Evolutionary conservation across 2,888 invertebrate species (phyloP), one percentile per base, ranked within the genome.

Genomic region (Zootermopsis nevadensis): DNA sequence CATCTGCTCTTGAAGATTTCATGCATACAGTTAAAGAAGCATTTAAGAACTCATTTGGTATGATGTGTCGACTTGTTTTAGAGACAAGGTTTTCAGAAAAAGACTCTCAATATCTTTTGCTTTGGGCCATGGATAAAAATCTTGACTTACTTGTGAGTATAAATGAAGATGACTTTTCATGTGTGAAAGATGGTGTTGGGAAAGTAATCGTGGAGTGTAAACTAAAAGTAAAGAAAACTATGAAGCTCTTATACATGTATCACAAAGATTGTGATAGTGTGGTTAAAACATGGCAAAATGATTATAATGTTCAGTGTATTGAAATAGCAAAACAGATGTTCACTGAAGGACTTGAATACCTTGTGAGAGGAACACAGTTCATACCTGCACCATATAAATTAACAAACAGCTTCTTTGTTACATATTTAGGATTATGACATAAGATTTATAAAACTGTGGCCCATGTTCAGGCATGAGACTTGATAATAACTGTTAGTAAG

Each of bases 41-140:
- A 86, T 90, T 91, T n/a, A 89, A 89, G 84, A 91, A 92, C 55
- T 91, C 91, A 77, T 90, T 92, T 84, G 89, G 91, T 0, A 90
- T 91, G 15, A 90, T 92, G 88, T 90, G 91, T 86, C 93, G 92
- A 88, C 88, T 93, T 66, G 88, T 93, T 42, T 87, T 93, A 53
- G 91, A 90, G 88, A 92, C 91, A 86, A 89, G 89, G 48, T 86
- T 90, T 82, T 89, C 91, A 0, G 87, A 90, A 0, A 86, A 88
- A 30, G 89, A 90, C 55, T 91, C 89, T 82, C 91, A 93, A 86
- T 92, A 90, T 87, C 85, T 94, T 38, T 88, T 93, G 2, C 88
- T 94, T 74, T 93, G 93, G 93, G 89, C 93, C 1, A 90, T 93
- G 88, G 93, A 94, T 86, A 93, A 92, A 86, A 91, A 92, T 84